Base-by-base conservation (phyloP, 2,888 invertebrate species). In the Plebejus melissa region DNA sequence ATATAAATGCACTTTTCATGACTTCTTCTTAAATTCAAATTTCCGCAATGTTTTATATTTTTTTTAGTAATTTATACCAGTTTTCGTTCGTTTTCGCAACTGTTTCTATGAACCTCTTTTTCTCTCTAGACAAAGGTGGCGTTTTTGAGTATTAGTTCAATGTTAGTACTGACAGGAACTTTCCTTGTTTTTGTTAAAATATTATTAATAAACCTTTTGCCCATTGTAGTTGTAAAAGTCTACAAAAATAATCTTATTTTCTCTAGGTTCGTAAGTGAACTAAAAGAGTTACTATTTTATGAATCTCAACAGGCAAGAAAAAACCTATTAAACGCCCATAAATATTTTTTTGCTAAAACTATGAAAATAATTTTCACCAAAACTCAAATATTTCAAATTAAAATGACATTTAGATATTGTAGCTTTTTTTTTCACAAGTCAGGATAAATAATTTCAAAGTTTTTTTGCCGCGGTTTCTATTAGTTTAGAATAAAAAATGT, bases 211-310 rank as follows among this genome's bases (percentile, higher is more conserved):
- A 65, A 60, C 11, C 28, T 11, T 65, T 28, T 65, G 60, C 9
- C 60, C 60, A 60, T 60, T 60, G 28, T 60, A 60, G 60, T 60
- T 28, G 60, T 60, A 28, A 60, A 60, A 60, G 28, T 60, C 60
- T 60, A 28, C 28, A 28, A 60, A 60, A 60, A 65, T 65, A 65
- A 32, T 60, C 11, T 60, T 13, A 36, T 65, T 65, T 13, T 32
- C 32, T 65, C 4, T 60, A 11, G 11, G 11, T 60, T 4, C 28
- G 58, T 58, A 58, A 46, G 9, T 41, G 22, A 58, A 58, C 57
- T 58, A 41, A 22, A 58, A 58, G 58, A 58, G 58, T 58, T 58
- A 58, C 46, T 11, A 46, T 46, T 46, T 46, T 46, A 9, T 22
- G 9, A 46, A 2, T 46, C 46, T 46, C 2, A 46, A 9, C 46